Evolutionary conservation across 2,797 vertebrate genomes (phyloP).

Genomic region (Choloepus didactylus): DNA sequence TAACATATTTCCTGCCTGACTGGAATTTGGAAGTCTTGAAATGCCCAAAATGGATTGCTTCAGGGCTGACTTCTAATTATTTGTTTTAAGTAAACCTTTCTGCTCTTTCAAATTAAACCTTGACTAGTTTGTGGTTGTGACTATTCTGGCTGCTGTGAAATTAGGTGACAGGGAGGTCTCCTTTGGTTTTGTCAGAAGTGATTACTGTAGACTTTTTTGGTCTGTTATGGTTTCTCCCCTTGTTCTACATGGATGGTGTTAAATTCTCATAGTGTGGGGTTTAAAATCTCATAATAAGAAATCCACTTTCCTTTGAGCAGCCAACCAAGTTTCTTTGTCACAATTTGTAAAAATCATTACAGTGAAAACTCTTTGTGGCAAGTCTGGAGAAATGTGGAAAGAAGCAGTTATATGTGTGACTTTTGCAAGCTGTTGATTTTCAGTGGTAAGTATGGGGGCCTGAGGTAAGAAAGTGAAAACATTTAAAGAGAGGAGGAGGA

Average conservation of each 20-base stretch:
- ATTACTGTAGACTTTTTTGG: not conserved
- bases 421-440: conserved; percentile 38
- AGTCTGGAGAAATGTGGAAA: conserved; percentile 15
- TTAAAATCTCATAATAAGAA: conserved; percentile 56
- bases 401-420: conserved; percentile 17
- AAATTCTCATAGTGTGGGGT: not conserved
- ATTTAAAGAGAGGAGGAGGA: conserved; percentile 7
- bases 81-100: conserved; percentile 65
- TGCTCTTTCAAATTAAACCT: conserved; percentile 20
- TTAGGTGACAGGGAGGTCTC: not conserved
- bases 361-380: conserved; percentile 11
- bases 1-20: conserved; percentile 52
- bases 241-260: not conserved
- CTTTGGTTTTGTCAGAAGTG: not conserved
- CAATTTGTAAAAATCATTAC: conserved; percentile 70
- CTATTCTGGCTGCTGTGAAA: conserved; percentile 1
- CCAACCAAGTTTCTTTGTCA: conserved; percentile 35
- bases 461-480: conserved; percentile 46
- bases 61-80: conserved; percentile 60
- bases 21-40: conserved; percentile 47
- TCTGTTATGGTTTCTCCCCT: not conserved
- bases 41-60: conserved; percentile 57
- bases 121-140: not conserved
- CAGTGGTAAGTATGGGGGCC: not conserved
- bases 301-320: conserved; percentile 49